Conservation (phyloP, 2,888 invertebrate species). For the Sceliomorpha sp. region DNA sequence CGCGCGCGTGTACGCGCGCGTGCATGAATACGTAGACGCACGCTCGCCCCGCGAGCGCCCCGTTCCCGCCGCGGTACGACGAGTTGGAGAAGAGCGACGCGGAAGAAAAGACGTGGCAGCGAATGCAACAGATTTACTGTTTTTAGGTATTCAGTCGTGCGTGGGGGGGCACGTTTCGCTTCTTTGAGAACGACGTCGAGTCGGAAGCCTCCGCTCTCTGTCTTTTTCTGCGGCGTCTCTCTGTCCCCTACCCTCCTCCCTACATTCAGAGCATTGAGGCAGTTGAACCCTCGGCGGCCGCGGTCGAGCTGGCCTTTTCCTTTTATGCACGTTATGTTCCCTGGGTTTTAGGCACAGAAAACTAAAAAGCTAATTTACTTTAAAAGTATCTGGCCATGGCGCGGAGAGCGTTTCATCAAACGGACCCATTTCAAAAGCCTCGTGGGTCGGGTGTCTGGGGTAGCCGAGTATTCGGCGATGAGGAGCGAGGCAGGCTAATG, state of each 20-base stretch:
- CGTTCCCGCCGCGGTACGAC: neutral
- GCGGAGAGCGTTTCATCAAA: slow-evolving; percentile 68
- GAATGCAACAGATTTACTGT: slow-evolving; percentile 68
- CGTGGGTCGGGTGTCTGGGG: slow-evolving; percentile 54
- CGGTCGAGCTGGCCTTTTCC: slow-evolving; percentile 63
- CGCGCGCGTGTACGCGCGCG: neutral
- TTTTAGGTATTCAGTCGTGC: slow-evolving; percentile 73
- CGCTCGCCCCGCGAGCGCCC: no score
- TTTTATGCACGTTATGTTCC: slow-evolving; percentile 70
- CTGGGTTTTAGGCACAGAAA: slow-evolving; percentile 75
- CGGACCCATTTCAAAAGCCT: slow-evolving; percentile 71
- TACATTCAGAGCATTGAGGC: slow-evolving; percentile 62
- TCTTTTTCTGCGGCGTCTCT: slow-evolving; percentile 8
- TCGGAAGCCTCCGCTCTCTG: slow-evolving; percentile 68
- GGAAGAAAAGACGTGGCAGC: slow-evolving; percentile 38
- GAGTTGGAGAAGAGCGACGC: neutral
- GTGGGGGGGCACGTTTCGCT: slow-evolving; percentile 47
- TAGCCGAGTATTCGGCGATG: slow-evolving; percentile 26
- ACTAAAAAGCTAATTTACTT: slow-evolving; percentile 81
- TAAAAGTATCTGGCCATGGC: slow-evolving; percentile 74
- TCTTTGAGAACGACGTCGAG: slow-evolving; percentile 68
- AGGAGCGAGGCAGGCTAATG: slow-evolving; percentile 67
- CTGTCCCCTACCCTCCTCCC: slow-evolving; percentile 21
- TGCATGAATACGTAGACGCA: no score
- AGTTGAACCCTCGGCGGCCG: slow-evolving; percentile 68